Evolutionary conservation across 2,888 invertebrate species (phyloP).

Genomic region (Ennomos quercinarius): DNA sequence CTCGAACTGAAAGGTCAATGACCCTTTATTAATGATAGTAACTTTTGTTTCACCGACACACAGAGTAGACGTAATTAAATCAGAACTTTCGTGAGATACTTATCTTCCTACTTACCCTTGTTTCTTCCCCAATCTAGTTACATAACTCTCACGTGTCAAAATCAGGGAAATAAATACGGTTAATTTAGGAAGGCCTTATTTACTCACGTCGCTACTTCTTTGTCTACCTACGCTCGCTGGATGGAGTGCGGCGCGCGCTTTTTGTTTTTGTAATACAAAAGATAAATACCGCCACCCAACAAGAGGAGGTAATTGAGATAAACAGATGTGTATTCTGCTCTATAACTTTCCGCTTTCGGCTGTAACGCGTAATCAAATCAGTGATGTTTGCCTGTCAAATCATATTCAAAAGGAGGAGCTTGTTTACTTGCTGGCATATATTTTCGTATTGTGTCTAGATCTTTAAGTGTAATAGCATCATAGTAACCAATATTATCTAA

Average conservation of each 20-base stretch:
- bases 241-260: slow-evolving; percentile 55
- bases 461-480: slow-evolving; percentile 56
- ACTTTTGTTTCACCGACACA: slow-evolving; percentile 52
- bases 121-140: slow-evolving; percentile 60
- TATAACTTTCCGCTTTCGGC: slow-evolving; percentile 68
- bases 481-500: slow-evolving; percentile 37
- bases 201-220: slow-evolving; percentile 73
- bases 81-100: slow-evolving; percentile 48
- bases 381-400: slow-evolving; percentile 64
- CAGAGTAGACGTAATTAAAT: slow-evolving; percentile 55
- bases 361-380: slow-evolving; percentile 73
- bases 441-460: slow-evolving; percentile 37
- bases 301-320: slow-evolving; percentile 78
- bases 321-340: slow-evolving; percentile 74
- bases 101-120: slow-evolving; percentile 48
- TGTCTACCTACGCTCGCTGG: slow-evolving; percentile 63
- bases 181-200: slow-evolving; percentile 70
- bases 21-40: slow-evolving; percentile 51
- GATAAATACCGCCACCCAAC: slow-evolving; percentile 76
- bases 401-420: slow-evolving; percentile 38
- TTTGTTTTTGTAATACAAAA: slow-evolving; percentile 73
- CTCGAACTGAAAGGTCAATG: slow-evolving; percentile 55
- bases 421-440: slow-evolving; percentile 24
- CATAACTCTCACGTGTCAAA: slow-evolving; percentile 66
- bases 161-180: slow-evolving; percentile 69